Evolutionary conservation across 2,888 invertebrate genomes (phyloP).

Genomic region (Embidobia sp.): DNA sequence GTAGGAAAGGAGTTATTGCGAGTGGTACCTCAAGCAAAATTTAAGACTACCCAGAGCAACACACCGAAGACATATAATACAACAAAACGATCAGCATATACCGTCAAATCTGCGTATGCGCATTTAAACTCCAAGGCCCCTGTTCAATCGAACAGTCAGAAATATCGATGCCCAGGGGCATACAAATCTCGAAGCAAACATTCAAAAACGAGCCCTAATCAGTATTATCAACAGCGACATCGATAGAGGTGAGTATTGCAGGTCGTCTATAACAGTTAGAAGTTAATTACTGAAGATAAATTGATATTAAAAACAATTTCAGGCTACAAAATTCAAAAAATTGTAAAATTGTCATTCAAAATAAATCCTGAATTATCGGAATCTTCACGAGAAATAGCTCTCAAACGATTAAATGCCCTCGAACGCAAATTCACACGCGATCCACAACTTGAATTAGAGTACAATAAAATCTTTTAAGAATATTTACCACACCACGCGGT

Average conservation of each 20-base stretch:
- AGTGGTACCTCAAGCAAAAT: too few species aligned
- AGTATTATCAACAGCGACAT: too few species aligned
- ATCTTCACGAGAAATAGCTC: too few species aligned
- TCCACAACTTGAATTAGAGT: not conserved
- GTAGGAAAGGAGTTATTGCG: too few species aligned
- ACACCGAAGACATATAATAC: not conserved
- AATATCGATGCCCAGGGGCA: constrained; percentile 1
- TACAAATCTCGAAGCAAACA: not conserved
- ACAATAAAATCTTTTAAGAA: not conserved
- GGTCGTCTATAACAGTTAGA: constrained; percentile 10
- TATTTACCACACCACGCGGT: constrained; percentile 58
- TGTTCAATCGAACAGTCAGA: not conserved
- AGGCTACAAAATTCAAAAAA: constrained; percentile 22
- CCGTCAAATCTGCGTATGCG: not conserved
- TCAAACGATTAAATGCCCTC: not conserved
- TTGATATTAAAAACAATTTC: not conserved
- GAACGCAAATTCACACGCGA: not conserved
- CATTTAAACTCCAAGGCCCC: constrained; percentile 20
- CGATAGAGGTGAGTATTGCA: constrained; percentile 4
- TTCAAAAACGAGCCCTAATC: not conserved
- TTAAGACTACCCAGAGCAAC: too few species aligned
- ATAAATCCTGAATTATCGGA: too few species aligned
- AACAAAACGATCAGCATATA: not conserved
- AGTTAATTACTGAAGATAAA: not conserved
- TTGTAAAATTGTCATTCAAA: too few species aligned